Conservation (phyloP, 2,797 vertebrate genomes). For the Arvicola amphibius region DNA sequence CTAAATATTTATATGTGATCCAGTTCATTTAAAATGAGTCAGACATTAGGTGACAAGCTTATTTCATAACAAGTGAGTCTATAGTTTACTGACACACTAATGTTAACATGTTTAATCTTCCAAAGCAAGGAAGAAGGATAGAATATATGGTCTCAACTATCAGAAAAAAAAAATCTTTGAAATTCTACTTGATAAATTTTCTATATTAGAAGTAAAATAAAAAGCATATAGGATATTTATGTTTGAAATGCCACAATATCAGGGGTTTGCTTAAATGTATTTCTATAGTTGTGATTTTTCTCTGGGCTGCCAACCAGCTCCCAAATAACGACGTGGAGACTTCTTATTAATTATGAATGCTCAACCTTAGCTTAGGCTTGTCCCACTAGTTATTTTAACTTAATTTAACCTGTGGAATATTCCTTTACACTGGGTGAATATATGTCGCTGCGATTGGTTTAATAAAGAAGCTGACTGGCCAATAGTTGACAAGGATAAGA, state of each 20-base stretch:
- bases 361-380: background rate
- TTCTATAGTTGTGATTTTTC: background rate
- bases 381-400: background rate
- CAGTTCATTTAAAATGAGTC: slow-evolving; percentile 12
- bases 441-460: too few species aligned
- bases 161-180: slow-evolving; percentile 12
- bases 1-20: background rate
- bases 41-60: background rate
- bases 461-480: too few species aligned
- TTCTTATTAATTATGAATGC: background rate
- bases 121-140: background rate
- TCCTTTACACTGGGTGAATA: too few species aligned
- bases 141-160: background rate
- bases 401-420: background rate
- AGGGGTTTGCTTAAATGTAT: background rate
- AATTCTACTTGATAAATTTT: slow-evolving; percentile 29
- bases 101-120: slow-evolving; percentile 31
- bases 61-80: background rate
- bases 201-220: slow-evolving; percentile 50
- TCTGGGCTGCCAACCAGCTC: background rate
- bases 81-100: slow-evolving; percentile 19
- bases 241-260: background rate
- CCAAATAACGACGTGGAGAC: background rate
- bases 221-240: background rate
- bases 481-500: too few species aligned